Percentiles rank a stretch among this genome's conserved stretches.
Evolutionary conservation across 2,797 vertebrate genomes (phyloP).

Genomic region (Helostoma temminkii): DNA sequence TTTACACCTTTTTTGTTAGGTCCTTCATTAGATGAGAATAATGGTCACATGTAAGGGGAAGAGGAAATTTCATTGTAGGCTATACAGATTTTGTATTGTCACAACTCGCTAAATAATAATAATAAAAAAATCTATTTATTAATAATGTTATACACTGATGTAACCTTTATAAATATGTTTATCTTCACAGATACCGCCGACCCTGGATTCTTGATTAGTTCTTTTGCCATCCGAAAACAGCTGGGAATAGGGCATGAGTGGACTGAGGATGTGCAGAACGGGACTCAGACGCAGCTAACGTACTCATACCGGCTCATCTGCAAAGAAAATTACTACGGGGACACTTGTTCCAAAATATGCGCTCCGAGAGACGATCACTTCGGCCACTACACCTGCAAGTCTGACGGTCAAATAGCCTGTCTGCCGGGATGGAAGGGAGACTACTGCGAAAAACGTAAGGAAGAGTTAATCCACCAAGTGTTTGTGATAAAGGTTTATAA

Average conservation of each 20-base stretch:
- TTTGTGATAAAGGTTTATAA: conserved; percentile 39
- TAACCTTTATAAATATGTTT: neutral
- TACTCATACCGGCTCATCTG: conserved; percentile 99
- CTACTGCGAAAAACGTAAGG: conserved; percentile 98
- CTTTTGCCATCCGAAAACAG: conserved; percentile 90
- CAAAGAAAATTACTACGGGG: conserved; percentile 97
- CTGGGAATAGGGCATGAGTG: conserved; percentile 92
- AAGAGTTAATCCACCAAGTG: conserved; percentile 76
- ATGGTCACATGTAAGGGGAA: conserved; percentile 90
- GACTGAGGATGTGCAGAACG: conserved; percentile 86
- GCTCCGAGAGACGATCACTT: conserved; percentile 94
- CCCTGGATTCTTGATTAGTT: conserved; percentile 89
- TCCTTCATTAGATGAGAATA: conserved; percentile 89
- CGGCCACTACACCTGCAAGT: conserved; percentile 95
- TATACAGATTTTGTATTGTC: conserved; percentile 66
- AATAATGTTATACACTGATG: neutral
- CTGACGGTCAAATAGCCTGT: conserved; percentile 92
- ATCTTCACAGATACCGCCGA: conserved; percentile 81
- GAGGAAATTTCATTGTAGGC: conserved; percentile 82
- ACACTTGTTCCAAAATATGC: conserved; percentile 96
- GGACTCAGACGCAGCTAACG: conserved; percentile 88
- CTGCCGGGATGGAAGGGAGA: conserved; percentile 94
- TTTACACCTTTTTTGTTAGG: conserved; percentile 95
- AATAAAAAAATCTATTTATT: conserved; percentile 2
- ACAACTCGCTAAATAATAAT: conserved; percentile 20